Percentiles rank a stretch among this genome's conserved stretches.
These are phyloP conservation scores for Chymomyza procnemis DNA, from an alignment of 2,888 invertebrate genomes.

Conservation along the genomic window DNA sequence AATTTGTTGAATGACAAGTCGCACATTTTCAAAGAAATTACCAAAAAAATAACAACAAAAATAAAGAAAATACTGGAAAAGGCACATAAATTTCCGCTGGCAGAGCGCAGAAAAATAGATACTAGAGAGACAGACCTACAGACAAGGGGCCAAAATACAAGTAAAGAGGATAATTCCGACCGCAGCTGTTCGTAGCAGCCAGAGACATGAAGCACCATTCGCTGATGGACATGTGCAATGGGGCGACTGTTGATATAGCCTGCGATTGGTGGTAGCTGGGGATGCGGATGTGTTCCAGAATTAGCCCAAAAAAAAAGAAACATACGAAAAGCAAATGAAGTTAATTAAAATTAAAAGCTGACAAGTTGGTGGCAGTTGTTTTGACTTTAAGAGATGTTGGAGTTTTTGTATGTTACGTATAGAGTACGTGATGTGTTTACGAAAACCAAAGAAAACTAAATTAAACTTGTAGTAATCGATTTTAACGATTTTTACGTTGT, in stretches of 20 bases:
- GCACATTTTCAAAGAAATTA: slow-evolving; percentile 71
- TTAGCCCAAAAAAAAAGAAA: slow-evolving; percentile 42
- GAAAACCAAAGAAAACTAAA: too few species aligned
- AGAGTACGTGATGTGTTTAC: not conserved
- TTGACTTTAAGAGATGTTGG: not conserved
- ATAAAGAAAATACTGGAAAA: slow-evolving; percentile 36
- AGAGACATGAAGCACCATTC: slow-evolving; percentile 11
- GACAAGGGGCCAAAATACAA: slow-evolving; percentile 32
- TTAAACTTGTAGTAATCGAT: too few species aligned
- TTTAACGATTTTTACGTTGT: too few species aligned
- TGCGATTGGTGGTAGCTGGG: slow-evolving; percentile 13
- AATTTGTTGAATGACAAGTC: slow-evolving; percentile 69
- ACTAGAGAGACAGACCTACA: slow-evolving; percentile 26
- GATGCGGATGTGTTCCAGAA: slow-evolving; percentile 49
- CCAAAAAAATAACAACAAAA: too few species aligned
- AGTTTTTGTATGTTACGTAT: not conserved
- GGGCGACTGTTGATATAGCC: not conserved
- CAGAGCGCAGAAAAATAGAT: not conserved
- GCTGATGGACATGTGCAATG: slow-evolving; percentile 38
- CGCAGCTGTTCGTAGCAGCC: slow-evolving; percentile 48
- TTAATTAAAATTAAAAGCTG: slow-evolving; percentile 56
- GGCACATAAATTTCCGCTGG: slow-evolving; percentile 50
- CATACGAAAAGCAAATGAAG: slow-evolving; percentile 24
- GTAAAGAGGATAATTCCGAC: slow-evolving; percentile 37
- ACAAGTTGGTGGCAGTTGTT: slow-evolving; percentile 11